These are phyloP conservation scores for Drosophila pegasa DNA, from an alignment of 2,888 invertebrate species.

Conservation along the genomic window DNA sequence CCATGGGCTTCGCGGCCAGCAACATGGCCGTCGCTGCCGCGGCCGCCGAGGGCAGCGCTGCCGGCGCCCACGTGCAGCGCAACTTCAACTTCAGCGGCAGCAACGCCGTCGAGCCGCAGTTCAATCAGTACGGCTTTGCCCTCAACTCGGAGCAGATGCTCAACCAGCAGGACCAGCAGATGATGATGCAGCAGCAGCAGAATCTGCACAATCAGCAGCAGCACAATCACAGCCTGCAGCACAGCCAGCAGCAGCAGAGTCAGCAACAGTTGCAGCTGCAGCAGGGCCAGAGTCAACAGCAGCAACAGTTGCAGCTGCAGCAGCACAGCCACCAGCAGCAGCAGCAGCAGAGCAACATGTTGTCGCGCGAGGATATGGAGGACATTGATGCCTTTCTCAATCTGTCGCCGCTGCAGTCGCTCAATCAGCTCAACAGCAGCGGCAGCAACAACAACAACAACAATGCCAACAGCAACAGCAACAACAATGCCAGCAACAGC, in stretches of 20 bases:
- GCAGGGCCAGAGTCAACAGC: conserved; percentile 61
- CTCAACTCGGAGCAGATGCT: conserved; percentile 79
- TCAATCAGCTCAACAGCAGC: conserved; percentile 45
- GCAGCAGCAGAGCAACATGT: conserved; percentile 60
- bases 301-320: conserved; percentile 64
- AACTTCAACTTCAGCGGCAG: conserved; percentile 64
- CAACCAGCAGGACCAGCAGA: conserved; percentile 77
- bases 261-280: conserved; percentile 54
- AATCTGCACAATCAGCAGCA: conserved; percentile 73
- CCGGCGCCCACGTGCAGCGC: conserved; percentile 46
- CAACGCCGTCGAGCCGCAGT: conserved; percentile 77
- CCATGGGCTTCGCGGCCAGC: conserved; percentile 67
- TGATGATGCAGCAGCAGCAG: conserved; percentile 77
- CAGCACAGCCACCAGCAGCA: conserved; percentile 49
- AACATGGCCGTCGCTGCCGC: conserved; percentile 51
- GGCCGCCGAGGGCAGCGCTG: conserved; percentile 43
- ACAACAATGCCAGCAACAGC: conserved; percentile 14
- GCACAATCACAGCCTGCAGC: conserved; percentile 67
- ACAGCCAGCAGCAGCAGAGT: conserved; percentile 48
- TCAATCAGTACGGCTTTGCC: conserved; percentile 82
- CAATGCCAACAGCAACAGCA: conserved; percentile 46
- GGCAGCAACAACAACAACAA: conserved; percentile 23
- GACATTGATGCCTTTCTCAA: conserved; percentile 83
- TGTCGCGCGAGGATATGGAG: conserved; percentile 78
- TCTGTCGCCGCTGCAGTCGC: conserved; percentile 77